Percentiles rank a stretch among this genome's conserved stretches.
phyloP scores from a whole-genome alignment of 2,888 invertebrate species.

The Synanthedon formicaeformis region DNA sequence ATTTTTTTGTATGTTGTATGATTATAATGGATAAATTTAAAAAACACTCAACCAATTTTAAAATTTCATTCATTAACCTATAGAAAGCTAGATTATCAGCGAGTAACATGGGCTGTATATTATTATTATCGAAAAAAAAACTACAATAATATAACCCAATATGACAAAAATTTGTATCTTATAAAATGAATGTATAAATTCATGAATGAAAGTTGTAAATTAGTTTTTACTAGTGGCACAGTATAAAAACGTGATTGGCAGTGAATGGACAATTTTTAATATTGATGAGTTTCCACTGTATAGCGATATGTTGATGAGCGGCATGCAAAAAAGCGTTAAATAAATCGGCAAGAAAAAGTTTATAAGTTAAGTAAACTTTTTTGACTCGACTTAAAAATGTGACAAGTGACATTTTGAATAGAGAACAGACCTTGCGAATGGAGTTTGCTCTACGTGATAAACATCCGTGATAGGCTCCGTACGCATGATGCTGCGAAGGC shows the following conservation, averaged over 20 bases:
- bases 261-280: background rate
- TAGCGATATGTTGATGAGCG: conserved; percentile 1
- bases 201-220: background rate
- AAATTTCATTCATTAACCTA: no score
- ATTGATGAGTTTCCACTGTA: background rate
- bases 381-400: conserved; percentile 6
- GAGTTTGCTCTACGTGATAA: conserved; percentile 85
- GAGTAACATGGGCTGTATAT: no score
- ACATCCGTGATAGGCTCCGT: conserved; percentile 80
- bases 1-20: no score
- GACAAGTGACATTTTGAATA: conserved; percentile 5
- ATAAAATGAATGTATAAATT: no score
- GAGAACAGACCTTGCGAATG: conserved; percentile 82
- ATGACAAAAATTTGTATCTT: no score
- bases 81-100: no score
- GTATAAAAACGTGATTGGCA: background rate
- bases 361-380: conserved; percentile 1
- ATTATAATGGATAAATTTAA: no score
- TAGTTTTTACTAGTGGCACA: background rate
- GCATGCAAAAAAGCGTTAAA: background rate
- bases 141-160: no score
- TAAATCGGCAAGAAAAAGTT: conserved; percentile 4
- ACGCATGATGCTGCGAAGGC: conserved; percentile 76
- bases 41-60: no score
- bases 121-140: no score